A percentile compares a stretch with the other conserved stretches of the same genome.
Conservation (phyloP, 2,797 vertebrate species). For the Zenarchopterus dispar region DNA sequence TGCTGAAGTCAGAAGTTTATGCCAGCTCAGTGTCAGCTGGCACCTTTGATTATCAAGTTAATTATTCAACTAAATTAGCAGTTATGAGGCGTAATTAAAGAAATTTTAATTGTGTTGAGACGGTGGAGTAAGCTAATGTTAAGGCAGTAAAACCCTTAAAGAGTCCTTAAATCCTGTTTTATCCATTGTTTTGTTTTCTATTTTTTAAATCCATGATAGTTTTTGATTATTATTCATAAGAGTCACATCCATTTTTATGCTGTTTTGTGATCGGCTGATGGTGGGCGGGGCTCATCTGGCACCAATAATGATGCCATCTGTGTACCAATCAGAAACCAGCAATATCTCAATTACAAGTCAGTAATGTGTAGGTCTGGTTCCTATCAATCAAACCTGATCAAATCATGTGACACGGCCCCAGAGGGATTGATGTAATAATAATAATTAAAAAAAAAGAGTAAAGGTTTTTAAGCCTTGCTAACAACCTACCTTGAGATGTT, state of each 20-base stretch:
- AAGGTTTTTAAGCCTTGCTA: background rate
- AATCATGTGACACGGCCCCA: background rate
- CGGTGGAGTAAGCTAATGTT: too few relatives aligned
- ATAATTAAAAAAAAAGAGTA: background rate
- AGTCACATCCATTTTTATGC: background rate
- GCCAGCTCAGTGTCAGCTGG: constrained; percentile 48
- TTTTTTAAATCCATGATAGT: background rate
- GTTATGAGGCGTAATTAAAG: background rate
- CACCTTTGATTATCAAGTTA: constrained; percentile 43
- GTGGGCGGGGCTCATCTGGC: background rate
- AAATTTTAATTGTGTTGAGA: too few relatives aligned
- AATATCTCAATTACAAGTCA: background rate
- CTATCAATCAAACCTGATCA: background rate
- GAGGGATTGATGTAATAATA: background rate
- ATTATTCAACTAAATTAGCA: constrained; percentile 23
- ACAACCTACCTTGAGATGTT: background rate
- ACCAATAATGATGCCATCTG: background rate
- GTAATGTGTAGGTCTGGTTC: background rate
- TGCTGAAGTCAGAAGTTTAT: constrained; percentile 64
- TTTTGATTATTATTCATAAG: background rate
- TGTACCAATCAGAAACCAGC: constrained; percentile 11
- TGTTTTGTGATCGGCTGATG: background rate
- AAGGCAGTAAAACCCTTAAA: too few relatives aligned
- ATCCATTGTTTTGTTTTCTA: background rate
- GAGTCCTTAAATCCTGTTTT: background rate